phyloP scores from a whole-genome alignment of 1,140 invertebrate genomes.

The Trichonephila inaurata region DNA sequence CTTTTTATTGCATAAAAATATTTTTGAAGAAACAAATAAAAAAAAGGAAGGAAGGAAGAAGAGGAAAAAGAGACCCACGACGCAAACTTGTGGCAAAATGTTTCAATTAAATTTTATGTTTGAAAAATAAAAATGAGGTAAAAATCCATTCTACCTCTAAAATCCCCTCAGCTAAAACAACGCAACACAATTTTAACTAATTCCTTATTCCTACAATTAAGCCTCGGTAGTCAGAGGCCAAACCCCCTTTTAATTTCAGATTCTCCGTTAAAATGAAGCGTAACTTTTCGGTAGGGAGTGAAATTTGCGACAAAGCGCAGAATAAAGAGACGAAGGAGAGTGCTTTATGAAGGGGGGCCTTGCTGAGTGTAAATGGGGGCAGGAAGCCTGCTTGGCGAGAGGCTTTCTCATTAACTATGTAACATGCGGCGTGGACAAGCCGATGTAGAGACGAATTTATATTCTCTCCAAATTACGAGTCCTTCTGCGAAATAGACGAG shows the following conservation, averaged over 20 bases:
- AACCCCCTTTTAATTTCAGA: slow-evolving; percentile 2
- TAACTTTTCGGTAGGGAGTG: not conserved
- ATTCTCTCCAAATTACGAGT: slow-evolving; percentile 58
- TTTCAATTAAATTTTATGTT: too few relatives aligned
- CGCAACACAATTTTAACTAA: not conserved
- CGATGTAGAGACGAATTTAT: slow-evolving; percentile 59
- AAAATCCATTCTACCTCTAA: too few relatives aligned
- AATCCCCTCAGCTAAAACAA: too few relatives aligned
- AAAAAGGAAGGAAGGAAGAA: too few relatives aligned
- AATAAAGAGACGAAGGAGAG: not conserved
- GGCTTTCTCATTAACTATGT: slow-evolving; percentile 40
- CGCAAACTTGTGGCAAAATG: too few relatives aligned
- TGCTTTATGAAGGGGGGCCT: not conserved
- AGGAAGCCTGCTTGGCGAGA: not conserved
- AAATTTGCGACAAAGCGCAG: slow-evolving; percentile 12
- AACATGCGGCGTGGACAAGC: slow-evolving; percentile 59
- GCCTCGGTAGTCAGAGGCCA: too few relatives aligned
- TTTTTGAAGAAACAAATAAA: too few relatives aligned
- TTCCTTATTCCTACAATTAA: not conserved
- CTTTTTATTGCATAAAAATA: too few relatives aligned
- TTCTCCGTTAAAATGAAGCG: slow-evolving; percentile 6
- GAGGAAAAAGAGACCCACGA: too few relatives aligned
- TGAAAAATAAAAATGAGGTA: too few relatives aligned
- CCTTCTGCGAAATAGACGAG: slow-evolving; percentile 5
- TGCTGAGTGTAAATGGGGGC: slow-evolving; percentile 5